These are phyloP conservation scores for Muscicapa comitata DNA, from an alignment of 2,797 vertebrate species.

Conservation along the genomic window DNA sequence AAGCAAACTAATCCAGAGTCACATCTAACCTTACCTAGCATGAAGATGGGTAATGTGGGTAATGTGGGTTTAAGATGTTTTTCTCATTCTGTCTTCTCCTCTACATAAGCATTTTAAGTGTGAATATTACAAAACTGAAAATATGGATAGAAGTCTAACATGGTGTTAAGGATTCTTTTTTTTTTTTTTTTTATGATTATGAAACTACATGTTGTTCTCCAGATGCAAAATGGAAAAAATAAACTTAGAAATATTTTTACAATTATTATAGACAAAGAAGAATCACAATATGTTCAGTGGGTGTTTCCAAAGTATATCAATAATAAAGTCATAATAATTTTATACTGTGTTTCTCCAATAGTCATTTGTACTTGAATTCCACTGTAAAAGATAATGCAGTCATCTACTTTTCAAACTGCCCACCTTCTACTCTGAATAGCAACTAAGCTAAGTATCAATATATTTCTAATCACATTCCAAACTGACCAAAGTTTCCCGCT, in stretches of 20 bases:
- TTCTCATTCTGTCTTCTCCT: background rate
- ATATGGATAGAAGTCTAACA: background rate
- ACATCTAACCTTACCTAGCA: background rate
- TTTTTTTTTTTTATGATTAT: background rate
- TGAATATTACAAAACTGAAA: background rate
- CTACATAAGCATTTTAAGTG: background rate
- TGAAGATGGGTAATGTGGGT: background rate
- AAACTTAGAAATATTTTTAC: background rate
- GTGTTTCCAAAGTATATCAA: background rate
- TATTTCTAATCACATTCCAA: background rate
- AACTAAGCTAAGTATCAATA: background rate
- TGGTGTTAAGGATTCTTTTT: background rate
- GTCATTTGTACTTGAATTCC: background rate
- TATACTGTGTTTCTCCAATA: background rate
- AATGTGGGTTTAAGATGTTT: background rate
- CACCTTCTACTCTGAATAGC: background rate
- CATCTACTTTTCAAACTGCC: background rate
- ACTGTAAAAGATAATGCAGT: background rate
- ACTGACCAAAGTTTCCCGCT: background rate
- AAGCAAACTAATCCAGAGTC: background rate
- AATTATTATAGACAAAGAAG: background rate
- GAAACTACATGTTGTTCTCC: background rate
- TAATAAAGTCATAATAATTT: background rate
- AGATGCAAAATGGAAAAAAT: background rate
- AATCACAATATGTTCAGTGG: background rate